These are phyloP conservation scores for Pyrochroa serraticornis DNA, from an alignment of 2,888 invertebrate species.

Conservation along the genomic window DNA sequence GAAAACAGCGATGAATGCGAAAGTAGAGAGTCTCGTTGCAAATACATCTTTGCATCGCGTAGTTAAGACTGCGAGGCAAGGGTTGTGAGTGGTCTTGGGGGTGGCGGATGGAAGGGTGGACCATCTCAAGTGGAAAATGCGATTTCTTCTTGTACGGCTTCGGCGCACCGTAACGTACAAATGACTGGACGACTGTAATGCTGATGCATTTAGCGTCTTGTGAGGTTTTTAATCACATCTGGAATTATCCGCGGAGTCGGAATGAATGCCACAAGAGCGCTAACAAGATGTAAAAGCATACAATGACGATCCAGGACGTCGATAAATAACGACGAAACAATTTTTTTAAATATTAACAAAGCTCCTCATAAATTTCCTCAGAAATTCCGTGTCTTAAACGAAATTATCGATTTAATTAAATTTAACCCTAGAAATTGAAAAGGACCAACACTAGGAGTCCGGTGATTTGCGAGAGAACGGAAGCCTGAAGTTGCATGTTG, in stretches of 20 bases:
- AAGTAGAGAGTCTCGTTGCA: slow-evolving; percentile 41
- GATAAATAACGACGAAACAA: too few relatives aligned
- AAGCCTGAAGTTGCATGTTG: too few relatives aligned
- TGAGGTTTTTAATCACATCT: slow-evolving; percentile 52
- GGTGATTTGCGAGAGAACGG: too few relatives aligned
- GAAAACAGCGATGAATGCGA: slow-evolving; percentile 17
- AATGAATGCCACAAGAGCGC: slow-evolving; percentile 45
- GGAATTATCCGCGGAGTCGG: slow-evolving; percentile 42
- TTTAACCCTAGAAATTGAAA: too few relatives aligned
- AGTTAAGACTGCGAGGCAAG: slow-evolving; percentile 55
- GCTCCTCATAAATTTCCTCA: too few relatives aligned
- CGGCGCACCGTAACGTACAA: slow-evolving; percentile 41
- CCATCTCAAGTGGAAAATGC: slow-evolving; percentile 58
- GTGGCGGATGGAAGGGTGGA: slow-evolving; percentile 36
- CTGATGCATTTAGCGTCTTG: slow-evolving; percentile 51
- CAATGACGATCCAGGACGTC: neutral
- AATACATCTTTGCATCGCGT: slow-evolving; percentile 52
- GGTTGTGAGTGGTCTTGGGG: slow-evolving; percentile 58
- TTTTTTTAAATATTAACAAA: neutral
- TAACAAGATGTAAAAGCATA: slow-evolving; percentile 41
- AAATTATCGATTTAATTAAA: neutral
- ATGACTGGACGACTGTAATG: slow-evolving; percentile 27
- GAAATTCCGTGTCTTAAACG: neutral
- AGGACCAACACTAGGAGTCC: too few relatives aligned
- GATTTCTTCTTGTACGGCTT: slow-evolving; percentile 57